Conservation (phyloP, 2,797 vertebrate species). For the Acrocephalus scirpaceus region DNA sequence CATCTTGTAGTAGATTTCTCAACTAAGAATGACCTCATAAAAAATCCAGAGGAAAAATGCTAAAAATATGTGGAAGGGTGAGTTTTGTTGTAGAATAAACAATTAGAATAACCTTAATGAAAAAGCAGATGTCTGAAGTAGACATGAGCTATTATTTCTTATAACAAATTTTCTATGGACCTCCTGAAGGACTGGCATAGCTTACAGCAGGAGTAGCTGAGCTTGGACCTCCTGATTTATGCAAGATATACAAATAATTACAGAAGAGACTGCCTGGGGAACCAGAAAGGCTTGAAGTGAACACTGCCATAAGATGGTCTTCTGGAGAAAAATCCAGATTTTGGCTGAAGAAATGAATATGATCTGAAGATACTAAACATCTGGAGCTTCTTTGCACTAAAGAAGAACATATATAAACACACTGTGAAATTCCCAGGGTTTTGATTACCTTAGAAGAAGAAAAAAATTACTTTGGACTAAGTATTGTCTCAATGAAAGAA, state of each 20-base stretch:
- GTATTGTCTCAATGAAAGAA: neutral
- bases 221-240: neutral
- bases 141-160: neutral
- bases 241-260: neutral
- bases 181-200: neutral
- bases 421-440: neutral
- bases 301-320: neutral
- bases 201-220: neutral
- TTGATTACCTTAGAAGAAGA: neutral
- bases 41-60: neutral
- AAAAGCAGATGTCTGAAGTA: neutral
- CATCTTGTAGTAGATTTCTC: neutral
- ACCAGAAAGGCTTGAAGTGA: neutral
- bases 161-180: neutral
- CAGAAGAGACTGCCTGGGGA: neutral
- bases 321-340: neutral
- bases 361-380: neutral
- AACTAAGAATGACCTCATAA: neutral
- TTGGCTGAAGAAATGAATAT: neutral
- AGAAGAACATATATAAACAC: neutral
- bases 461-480: neutral
- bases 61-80: neutral
- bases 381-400: neutral
- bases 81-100: neutral
- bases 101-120: neutral